phyloP scores from a whole-genome alignment of 2,113 vertebrate genomes.

The Clarias macrocephalus region DNA sequence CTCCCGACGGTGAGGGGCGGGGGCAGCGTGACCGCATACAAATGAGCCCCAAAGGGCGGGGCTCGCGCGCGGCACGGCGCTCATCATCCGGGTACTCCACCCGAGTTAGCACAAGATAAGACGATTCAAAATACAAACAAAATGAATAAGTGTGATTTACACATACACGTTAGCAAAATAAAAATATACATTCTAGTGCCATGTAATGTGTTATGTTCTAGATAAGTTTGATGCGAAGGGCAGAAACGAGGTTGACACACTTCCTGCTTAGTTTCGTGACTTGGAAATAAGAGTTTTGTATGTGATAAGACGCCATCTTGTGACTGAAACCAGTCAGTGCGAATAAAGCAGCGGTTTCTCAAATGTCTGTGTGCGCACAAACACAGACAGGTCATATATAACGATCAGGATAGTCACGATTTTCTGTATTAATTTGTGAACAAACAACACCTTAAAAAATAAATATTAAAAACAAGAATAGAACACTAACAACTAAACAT shows the following conservation, averaged over 20 bases:
- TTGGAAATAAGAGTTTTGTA: neutral
- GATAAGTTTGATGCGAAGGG: neutral
- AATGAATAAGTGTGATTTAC: neutral
- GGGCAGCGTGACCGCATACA: conserved; percentile 2
- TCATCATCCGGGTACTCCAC: neutral
- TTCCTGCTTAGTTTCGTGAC: conserved; percentile 3
- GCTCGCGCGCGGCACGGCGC: too few species aligned
- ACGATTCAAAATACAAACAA: neutral
- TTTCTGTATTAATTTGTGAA: too few species aligned
- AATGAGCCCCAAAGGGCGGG: neutral
- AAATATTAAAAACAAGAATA: too few species aligned
- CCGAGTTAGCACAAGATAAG: neutral
- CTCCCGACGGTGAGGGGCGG: conserved; percentile 25
- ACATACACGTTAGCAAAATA: neutral
- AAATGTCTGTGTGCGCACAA: neutral
- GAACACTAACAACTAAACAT: too few species aligned
- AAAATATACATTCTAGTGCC: too few species aligned
- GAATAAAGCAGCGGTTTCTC: neutral
- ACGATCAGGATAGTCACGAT: too few species aligned
- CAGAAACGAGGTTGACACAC: neutral
- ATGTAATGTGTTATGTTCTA: too few species aligned
- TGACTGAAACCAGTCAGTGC: neutral
- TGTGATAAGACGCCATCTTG: conserved; percentile 23
- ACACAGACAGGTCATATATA: neutral
- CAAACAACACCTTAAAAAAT: too few species aligned